phyloP scores from a whole-genome alignment of 2,113 vertebrate species.

The Prolemur simus region DNA sequence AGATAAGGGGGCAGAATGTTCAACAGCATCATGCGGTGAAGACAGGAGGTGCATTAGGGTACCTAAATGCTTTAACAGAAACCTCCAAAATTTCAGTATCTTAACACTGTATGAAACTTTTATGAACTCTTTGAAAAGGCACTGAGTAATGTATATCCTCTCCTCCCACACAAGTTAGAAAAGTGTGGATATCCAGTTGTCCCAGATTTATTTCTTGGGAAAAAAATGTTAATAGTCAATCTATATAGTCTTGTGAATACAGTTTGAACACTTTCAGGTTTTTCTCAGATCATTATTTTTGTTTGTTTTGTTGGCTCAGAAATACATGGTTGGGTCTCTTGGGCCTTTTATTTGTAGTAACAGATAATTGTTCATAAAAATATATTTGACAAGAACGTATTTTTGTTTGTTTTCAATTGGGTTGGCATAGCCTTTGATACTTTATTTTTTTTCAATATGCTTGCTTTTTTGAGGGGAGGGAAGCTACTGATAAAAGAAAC shows the following conservation, averaged over 20 bases:
- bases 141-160: neutral
- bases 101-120: neutral
- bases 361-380: neutral
- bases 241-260: neutral
- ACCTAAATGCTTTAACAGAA: neutral
- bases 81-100: neutral
- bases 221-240: neutral
- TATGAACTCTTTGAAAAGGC: neutral
- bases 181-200: neutral
- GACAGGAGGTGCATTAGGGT: neutral
- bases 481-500: neutral
- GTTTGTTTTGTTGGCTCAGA: neutral
- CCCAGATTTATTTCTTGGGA: neutral
- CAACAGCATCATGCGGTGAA: neutral
- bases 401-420: neutral
- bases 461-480: neutral
- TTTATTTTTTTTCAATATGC: neutral
- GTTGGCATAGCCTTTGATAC: neutral
- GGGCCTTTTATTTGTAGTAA: neutral
- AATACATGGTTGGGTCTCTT: neutral
- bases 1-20: neutral
- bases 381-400: neutral
- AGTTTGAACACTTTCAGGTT: neutral
- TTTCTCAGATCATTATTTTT: neutral
- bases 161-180: neutral